Base-by-base conservation (phyloP, 2,888 invertebrate species). In the Sarcophaga caerulescens region DNA sequence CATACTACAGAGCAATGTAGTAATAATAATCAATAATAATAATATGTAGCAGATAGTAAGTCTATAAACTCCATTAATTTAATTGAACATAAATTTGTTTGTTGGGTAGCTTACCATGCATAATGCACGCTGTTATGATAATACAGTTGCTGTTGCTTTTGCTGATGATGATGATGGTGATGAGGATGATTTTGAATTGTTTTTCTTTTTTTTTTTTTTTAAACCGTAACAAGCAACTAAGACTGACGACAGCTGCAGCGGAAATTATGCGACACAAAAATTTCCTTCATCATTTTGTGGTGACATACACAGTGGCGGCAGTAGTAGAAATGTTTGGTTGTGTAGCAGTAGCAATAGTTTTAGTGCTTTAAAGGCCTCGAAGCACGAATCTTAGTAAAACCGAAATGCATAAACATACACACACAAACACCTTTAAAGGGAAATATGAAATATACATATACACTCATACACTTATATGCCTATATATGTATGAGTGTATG, bases 231-330 rank as follows among this genome's bases (percentile, higher is more conserved):
- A 35, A 21, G 25, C 45, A 47, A 59, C 35, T 35, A 35, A 35
- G 35, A 35, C 73, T 62, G 71, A 82, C 62, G 59, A 77, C 85
- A 86, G 83, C 84, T 86, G 86, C 83, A 83, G 52, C 81, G 85
- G 80, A 86, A 81, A 86, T 86, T 83, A 83, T 81, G 85, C 68
- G 84, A 81, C 81, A 84, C 81, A 81, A 66, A 85, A 81, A 81
- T 81, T 84, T 86, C 76, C 86, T 84, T 75, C 78, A 84, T 81
- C 80, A 83, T 83, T 83, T 69, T 76, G 73, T 83, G 76, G 76
- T 57, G n/a, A 65, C 25, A 5, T 57, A 52, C 52, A 52, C 17
- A 52, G 52, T 52, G 52, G 17, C 52, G 52, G 17, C 52, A 17
- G 17, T 52, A 52, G 17, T 52, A 17, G 52, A 52, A 17, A 52